Evolutionary conservation across 2,888 invertebrate species (phyloP).

Genomic region (Rhamphomyia laevipes): DNA sequence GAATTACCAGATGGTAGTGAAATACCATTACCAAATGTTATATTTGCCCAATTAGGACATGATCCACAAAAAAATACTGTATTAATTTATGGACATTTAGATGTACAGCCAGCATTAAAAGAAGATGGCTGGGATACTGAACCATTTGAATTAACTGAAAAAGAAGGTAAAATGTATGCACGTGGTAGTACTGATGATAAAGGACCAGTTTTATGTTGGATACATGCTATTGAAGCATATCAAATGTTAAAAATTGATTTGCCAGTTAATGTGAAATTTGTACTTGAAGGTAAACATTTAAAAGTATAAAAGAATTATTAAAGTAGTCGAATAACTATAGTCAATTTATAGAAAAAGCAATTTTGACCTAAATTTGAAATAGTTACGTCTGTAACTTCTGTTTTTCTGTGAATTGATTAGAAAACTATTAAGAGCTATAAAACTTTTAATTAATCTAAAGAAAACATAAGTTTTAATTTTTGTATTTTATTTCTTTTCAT

Average conservation of each 20-base stretch:
- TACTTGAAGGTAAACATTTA: conserved; percentile 54
- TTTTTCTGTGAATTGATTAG: background rate
- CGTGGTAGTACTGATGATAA: conserved; percentile 92
- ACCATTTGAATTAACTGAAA: conserved; percentile 82
- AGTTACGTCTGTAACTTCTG: background rate
- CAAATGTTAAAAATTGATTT: conserved; percentile 54
- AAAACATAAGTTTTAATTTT: background rate
- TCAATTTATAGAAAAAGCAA: too few relatives aligned
- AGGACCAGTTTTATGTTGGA: conserved; percentile 89
- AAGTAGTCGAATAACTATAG: too few relatives aligned
- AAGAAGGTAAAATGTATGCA: conserved; percentile 79
- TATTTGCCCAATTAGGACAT: conserved; percentile 66
- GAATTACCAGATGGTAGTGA: conserved; percentile 55
- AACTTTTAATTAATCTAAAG: too few relatives aligned
- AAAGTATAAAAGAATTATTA: too few relatives aligned
- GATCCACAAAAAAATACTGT: conserved; percentile 85
- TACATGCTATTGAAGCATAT: conserved; percentile 84
- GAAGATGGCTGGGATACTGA: conserved; percentile 95
- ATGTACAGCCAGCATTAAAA: conserved; percentile 90
- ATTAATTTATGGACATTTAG: conserved; percentile 91
- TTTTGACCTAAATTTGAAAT: background rate
- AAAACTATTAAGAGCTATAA: background rate
- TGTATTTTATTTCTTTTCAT: background rate
- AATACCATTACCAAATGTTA: conserved; percentile 73
- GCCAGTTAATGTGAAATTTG: conserved; percentile 74